Evolutionary conservation across 2,797 vertebrate species (phyloP).

Genomic region (Cetoscarus ocellatus): DNA sequence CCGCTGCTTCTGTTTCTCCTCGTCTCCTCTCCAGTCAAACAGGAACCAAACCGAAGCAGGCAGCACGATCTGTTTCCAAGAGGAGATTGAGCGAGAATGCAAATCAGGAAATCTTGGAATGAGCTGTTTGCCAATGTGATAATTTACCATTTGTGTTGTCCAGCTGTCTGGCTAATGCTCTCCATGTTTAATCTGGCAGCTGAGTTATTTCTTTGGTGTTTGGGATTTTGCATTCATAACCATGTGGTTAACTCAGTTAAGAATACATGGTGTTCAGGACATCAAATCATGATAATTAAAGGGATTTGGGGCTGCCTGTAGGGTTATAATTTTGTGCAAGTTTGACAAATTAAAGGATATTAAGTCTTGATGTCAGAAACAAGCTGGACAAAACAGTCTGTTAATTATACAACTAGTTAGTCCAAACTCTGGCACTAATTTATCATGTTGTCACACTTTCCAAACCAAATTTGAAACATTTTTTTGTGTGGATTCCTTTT

Average conservation of each 20-base stretch:
- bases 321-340: too few relatives aligned
- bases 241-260: neutral
- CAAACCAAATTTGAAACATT: neutral
- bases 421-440: neutral
- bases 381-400: neutral
- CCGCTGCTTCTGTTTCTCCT: slow-evolving; percentile 5
- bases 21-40: slow-evolving; percentile 9
- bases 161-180: slow-evolving; percentile 19
- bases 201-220: slow-evolving; percentile 1
- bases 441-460: neutral
- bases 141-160: slow-evolving; percentile 21
- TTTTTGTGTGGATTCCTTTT: neutral
- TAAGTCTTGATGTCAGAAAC: neutral
- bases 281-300: too few relatives aligned
- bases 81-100: neutral
- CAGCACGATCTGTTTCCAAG: slow-evolving; percentile 13
- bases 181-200: slow-evolving; percentile 13
- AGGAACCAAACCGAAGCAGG: slow-evolving; percentile 1
- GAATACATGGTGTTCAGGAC: neutral
- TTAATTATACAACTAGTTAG: neutral
- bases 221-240: slow-evolving; percentile 4
- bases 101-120: slow-evolving; percentile 24
- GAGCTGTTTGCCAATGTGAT: slow-evolving; percentile 23
- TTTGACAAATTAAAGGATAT: too few relatives aligned
- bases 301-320: too few relatives aligned